These are phyloP conservation scores for Periophthalmus modestus DNA, from an alignment of 2,113 vertebrate genomes.

Conservation along the genomic window DNA sequence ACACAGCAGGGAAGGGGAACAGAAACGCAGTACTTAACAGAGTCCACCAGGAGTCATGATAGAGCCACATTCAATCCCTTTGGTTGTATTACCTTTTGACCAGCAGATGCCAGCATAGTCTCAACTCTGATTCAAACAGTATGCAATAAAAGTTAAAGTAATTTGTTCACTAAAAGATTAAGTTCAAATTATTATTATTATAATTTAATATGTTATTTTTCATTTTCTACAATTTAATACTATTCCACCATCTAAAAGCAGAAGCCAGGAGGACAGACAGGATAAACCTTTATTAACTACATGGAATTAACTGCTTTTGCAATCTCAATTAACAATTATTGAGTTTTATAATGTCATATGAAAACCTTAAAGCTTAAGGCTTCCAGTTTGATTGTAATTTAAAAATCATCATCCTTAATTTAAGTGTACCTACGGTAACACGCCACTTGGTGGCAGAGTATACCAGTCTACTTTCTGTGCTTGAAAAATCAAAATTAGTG, in stretches of 20 bases:
- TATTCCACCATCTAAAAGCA: background rate
- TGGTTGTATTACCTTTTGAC: constrained; percentile 2
- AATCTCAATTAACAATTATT: background rate
- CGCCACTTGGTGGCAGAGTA: constrained; percentile 53
- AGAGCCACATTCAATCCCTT: background rate
- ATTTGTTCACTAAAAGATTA: background rate
- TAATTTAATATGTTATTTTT: background rate
- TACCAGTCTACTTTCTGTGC: background rate
- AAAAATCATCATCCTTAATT: background rate
- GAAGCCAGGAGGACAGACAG: background rate
- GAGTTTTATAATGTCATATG: background rate
- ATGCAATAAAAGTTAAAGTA: background rate
- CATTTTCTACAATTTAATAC: background rate
- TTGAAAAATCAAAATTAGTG: background rate
- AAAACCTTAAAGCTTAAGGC: background rate
- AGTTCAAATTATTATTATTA: background rate
- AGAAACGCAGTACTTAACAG: background rate
- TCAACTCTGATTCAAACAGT: background rate
- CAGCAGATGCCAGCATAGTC: constrained; percentile 45
- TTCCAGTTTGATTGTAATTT: background rate
- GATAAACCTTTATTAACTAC: no score
- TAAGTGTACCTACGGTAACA: background rate
- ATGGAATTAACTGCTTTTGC: no score
- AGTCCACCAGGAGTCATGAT: constrained; percentile 28
- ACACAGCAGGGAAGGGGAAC: no score